Percentiles rank a stretch among this genome's conserved stretches.
These are phyloP conservation scores for Picathartes gymnocephalus DNA, from an alignment of 2,113 vertebrate genomes.

Conservation along the genomic window DNA sequence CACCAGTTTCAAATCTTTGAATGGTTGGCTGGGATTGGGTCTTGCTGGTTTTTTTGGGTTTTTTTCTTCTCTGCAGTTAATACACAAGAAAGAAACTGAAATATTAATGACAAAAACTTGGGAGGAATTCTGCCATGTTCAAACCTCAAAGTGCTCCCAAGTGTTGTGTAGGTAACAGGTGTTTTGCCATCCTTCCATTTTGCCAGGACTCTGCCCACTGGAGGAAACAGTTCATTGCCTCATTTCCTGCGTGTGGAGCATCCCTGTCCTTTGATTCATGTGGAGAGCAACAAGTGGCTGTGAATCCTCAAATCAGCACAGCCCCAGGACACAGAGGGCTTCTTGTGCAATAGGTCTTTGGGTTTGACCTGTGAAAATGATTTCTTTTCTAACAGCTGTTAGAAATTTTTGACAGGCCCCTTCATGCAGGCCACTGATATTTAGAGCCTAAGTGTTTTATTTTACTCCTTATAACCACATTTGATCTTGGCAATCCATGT, in stretches of 20 bases:
- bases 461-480: background rate
- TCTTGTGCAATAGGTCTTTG: background rate
- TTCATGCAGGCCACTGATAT: background rate
- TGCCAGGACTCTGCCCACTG: accelerated
- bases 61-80: background rate
- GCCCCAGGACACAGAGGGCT: background rate
- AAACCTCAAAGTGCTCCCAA: background rate
- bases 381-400: background rate
- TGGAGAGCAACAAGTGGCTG: background rate
- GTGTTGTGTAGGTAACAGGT: too few species aligned
- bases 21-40: background rate
- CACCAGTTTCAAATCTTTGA: background rate
- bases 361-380: background rate
- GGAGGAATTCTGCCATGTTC: background rate
- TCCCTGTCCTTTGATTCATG: background rate
- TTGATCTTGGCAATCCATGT: background rate
- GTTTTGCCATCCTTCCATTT: background rate
- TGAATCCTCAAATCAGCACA: background rate
- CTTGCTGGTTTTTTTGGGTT: background rate
- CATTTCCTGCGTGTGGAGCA: background rate
- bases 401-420: background rate
- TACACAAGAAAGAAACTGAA: background rate
- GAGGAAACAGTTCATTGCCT: background rate
- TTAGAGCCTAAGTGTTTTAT: background rate
- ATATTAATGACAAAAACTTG: background rate